Conservation (phyloP, 2,888 invertebrate genomes). For the Dysmachus trigonus region DNA sequence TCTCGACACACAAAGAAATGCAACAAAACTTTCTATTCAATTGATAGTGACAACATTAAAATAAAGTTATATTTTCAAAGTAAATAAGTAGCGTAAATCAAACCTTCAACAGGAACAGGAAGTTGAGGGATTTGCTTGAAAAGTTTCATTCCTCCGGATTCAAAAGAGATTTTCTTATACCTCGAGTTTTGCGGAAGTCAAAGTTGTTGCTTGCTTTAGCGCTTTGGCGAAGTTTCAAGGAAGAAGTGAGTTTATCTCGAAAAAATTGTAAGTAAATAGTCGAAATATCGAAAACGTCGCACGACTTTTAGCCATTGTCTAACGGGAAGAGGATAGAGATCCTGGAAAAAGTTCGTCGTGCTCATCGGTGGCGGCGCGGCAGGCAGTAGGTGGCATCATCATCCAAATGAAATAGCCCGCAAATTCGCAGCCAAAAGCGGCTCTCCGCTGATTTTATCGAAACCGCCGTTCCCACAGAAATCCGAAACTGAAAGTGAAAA, state of each 20-base stretch:
- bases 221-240: not conserved
- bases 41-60: not conserved
- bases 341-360: not conserved
- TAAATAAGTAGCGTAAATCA: not conserved
- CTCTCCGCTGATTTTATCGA: not conserved
- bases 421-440: not conserved
- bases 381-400: not conserved
- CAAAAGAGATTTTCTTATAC: not conserved
- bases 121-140: not conserved
- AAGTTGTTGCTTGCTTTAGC: not conserved
- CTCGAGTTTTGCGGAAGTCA: not conserved
- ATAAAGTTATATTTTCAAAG: not conserved
- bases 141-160: not conserved
- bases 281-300: not conserved
- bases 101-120: not conserved
- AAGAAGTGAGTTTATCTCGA: not conserved
- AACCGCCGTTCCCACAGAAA: slow-evolving; percentile 14
- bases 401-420: not conserved
- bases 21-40: too few species aligned
- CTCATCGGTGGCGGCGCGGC: not conserved
- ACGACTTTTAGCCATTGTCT: not conserved
- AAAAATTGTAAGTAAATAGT: not conserved
- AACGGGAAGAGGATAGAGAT: not conserved
- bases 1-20: too few species aligned
- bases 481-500: slow-evolving; percentile 38